Percentiles rank a stretch among this genome's conserved stretches.
Conservation (phyloP, 1,140 invertebrate genomes). For the Eupristina koningsbergeri region DNA sequence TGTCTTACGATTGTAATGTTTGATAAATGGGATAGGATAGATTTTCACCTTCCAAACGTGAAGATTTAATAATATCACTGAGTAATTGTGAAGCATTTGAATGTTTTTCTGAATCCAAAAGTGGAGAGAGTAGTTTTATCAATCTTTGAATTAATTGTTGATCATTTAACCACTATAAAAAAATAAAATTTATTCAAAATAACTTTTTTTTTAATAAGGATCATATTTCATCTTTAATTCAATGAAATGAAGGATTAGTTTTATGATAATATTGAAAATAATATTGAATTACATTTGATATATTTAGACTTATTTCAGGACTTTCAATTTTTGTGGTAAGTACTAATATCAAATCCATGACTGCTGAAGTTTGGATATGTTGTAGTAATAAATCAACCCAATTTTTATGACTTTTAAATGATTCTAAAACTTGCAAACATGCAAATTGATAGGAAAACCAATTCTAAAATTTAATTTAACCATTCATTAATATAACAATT, state of each 20-base stretch:
- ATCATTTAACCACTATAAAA: conserved; percentile 89
- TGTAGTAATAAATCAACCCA: conserved; percentile 89
- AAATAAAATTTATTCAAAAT: conserved; percentile 26
- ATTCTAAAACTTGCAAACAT: conserved; percentile 91
- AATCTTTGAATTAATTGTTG: conserved; percentile 88
- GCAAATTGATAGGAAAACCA: conserved; percentile 93
- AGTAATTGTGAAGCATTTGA: conserved; percentile 87
- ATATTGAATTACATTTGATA: conserved; percentile 81
- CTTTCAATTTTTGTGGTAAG: conserved; percentile 90
- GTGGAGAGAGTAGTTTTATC: conserved; percentile 84
- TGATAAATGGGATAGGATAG: conserved; percentile 79
- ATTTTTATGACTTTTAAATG: conserved; percentile 88
- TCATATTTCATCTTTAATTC: too few species aligned
- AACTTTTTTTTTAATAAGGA: too few species aligned
- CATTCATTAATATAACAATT: conserved; percentile 5
- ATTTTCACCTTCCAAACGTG: conserved; percentile 78
- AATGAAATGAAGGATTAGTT: too few species aligned
- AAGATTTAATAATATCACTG: conserved; percentile 84
- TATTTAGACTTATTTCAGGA: conserved; percentile 82
- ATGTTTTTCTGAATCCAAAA: conserved; percentile 82
- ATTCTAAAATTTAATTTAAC: conserved; percentile 76
- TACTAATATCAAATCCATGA: conserved; percentile 94
- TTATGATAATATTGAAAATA: conserved; percentile 2
- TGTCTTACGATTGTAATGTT: conserved; percentile 81
- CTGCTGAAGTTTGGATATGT: conserved; percentile 94